Conservation (phyloP, 2,113 vertebrate species). For the Strigops habroptila region DNA sequence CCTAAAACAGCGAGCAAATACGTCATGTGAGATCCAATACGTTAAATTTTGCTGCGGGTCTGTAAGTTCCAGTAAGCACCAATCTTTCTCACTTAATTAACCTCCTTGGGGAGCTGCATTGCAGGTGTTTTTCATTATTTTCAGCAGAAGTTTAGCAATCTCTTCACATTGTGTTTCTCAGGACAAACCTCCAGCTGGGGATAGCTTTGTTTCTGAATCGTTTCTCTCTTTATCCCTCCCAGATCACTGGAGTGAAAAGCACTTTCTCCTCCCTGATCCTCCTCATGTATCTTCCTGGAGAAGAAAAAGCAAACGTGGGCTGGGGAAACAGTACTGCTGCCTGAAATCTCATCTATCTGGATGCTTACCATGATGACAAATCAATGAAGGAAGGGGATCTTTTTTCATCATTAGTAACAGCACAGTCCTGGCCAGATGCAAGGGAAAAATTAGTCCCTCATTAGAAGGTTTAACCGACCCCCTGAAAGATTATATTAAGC, state of each 20-base stretch:
- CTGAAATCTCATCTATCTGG: not conserved
- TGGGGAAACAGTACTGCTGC: not conserved
- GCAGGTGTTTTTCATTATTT: conserved; percentile 32
- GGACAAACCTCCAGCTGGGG: conserved; percentile 6
- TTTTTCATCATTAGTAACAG: not conserved
- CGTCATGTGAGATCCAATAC: conserved; percentile 9
- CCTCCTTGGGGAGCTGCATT: not conserved
- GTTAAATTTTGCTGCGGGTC: conserved; percentile 7
- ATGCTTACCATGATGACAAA: not conserved
- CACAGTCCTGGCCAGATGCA: not conserved
- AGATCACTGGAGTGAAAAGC: not conserved
- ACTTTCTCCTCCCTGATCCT: not conserved
- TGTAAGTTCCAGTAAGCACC: conserved; percentile 16
- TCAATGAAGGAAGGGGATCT: not conserved
- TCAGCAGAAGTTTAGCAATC: conserved; percentile 18
- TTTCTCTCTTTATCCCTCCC: not conserved
- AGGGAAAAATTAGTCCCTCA: not conserved
- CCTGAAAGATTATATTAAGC: not conserved
- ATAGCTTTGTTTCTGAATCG: conserved; percentile 5
- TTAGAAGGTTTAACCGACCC: not conserved
- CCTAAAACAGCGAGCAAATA: conserved; percentile 35
- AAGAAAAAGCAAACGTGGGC: not conserved
- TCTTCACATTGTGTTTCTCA: not conserved
- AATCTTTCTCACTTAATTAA: conserved; percentile 34
- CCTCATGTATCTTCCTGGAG: not conserved